Percentiles rank a stretch among this genome's conserved stretches.
Conservation (phyloP, 2,888 invertebrate species). For the Apamea anceps region DNA sequence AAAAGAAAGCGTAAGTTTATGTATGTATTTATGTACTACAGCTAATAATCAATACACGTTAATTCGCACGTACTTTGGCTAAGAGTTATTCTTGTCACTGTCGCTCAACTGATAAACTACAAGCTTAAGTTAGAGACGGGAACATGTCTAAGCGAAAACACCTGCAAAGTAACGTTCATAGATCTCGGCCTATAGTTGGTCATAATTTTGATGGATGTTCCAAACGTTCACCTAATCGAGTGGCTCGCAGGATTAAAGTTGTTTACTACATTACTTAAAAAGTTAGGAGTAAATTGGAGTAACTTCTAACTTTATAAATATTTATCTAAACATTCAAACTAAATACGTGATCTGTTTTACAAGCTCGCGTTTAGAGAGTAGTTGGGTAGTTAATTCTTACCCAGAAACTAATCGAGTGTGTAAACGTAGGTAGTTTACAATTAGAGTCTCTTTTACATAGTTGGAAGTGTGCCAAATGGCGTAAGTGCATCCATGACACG, state of each 20-base stretch:
- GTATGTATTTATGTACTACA: neutral
- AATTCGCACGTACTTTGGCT: neutral
- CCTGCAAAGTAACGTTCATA: neutral
- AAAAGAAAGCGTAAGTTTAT: neutral
- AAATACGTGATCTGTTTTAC: slow-evolving; percentile 24
- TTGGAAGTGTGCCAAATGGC: slow-evolving; percentile 45
- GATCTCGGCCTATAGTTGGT: neutral
- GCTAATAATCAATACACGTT: neutral
- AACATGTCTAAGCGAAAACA: neutral
- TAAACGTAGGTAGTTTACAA: slow-evolving; percentile 41
- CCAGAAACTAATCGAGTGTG: slow-evolving; percentile 48
- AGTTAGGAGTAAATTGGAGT: slow-evolving; percentile 4
- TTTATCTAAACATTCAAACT: slow-evolving; percentile 26
- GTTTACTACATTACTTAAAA: neutral
- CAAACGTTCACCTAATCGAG: neutral
- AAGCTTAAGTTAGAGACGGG: neutral
- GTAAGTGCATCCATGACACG: slow-evolving; percentile 31
- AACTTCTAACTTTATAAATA: slow-evolving; percentile 14
- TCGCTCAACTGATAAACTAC: neutral
- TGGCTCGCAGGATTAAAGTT: neutral
- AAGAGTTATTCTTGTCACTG: neutral
- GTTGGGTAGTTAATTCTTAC: slow-evolving; percentile 40
- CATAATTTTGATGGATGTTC: neutral
- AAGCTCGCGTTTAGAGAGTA: neutral
- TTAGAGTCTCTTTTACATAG: slow-evolving; percentile 47